Evolutionary conservation across 2,888 invertebrate species (phyloP), one percentile per base, ranked within the genome.

Genomic region (Sericinus montela): DNA sequence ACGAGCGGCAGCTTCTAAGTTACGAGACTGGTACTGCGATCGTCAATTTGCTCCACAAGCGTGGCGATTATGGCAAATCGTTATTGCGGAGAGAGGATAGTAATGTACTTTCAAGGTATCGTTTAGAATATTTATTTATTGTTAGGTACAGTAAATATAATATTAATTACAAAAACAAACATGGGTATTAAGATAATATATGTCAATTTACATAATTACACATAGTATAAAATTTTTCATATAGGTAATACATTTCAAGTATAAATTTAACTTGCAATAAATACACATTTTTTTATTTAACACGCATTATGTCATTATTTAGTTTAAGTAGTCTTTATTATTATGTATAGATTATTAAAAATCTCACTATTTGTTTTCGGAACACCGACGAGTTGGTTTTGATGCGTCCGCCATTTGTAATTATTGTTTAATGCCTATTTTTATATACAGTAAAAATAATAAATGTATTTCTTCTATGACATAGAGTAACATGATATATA

Each of bases 351-450:
- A 46, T 59, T 64, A 63, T 53, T 68, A 65, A 66, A 79, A 80
- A 80, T 81, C 79, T 82, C 81, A 81, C 82, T 82, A 80, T 75
- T 63, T 53, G 54, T 64, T 69, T 67, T 65, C 69, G 57, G 55
- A 64, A 51, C 65, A 66, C 60, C 55, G 46, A 52, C 57, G 55
- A 59, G 54, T 41, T 45, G 6, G 11, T 1, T 32, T 50, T 47
- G 56, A 51, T 46, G 28, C 10, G 39, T 4, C 8, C 29, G 41
- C 41, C 41, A 16, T 41, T 30, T 41, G 41, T 5, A 13, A 16
- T 16, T 6, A 5, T 8, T 9, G 15, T 14, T 9, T 28, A 14
- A 19, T 19, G 19, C 2, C 5, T 19, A 3, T 19, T 19, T 19
- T 19, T 19, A 19, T 19, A 3, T 19, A 3, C 19, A 19, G 5